These are phyloP conservation scores for Trileptium ribeirensis DNA, from an alignment of 2,888 invertebrate genomes.

Conservation along the genomic window DNA sequence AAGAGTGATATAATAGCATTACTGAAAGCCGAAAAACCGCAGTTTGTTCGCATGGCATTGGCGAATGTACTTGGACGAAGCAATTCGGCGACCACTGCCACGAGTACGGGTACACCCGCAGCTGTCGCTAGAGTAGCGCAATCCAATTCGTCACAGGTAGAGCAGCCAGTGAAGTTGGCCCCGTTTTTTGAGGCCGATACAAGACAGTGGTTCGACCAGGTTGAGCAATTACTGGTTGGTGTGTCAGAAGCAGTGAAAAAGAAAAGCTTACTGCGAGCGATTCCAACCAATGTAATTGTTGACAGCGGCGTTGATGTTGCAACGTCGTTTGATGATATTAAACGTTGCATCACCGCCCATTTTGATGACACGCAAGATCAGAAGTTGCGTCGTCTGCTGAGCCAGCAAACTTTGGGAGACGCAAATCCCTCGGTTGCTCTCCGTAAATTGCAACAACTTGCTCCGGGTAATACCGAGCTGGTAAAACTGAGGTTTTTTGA, in stretches of 20 bases:
- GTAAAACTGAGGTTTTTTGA: conserved; percentile 4
- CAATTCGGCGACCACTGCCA: background rate
- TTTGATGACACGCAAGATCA: background rate
- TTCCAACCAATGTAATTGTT: conserved; percentile 11
- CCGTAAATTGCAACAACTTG: background rate
- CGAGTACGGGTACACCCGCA: background rate
- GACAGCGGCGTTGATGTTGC: conserved; percentile 1
- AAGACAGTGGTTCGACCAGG: conserved; percentile 15
- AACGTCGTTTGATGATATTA: background rate
- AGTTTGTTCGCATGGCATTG: background rate
- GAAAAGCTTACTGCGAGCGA: background rate
- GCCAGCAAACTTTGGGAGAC: conserved; percentile 8
- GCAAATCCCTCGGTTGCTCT: background rate
- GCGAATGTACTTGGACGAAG: background rate
- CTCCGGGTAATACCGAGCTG: background rate
- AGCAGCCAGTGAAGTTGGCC: background rate
- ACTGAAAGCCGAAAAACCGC: background rate
- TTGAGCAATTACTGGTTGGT: background rate
- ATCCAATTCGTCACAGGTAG: background rate
- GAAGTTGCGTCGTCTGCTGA: background rate
- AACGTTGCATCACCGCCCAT: background rate
- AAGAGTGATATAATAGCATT: background rate
- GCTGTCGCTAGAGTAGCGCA: background rate
- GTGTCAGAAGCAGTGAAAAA: background rate
- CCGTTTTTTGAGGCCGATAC: background rate